A percentile compares a stretch with the other conserved stretches of the same genome.
These are phyloP conservation scores for Gila orcuttii DNA, from an alignment of 2,113 vertebrate species.

Conservation along the genomic window DNA sequence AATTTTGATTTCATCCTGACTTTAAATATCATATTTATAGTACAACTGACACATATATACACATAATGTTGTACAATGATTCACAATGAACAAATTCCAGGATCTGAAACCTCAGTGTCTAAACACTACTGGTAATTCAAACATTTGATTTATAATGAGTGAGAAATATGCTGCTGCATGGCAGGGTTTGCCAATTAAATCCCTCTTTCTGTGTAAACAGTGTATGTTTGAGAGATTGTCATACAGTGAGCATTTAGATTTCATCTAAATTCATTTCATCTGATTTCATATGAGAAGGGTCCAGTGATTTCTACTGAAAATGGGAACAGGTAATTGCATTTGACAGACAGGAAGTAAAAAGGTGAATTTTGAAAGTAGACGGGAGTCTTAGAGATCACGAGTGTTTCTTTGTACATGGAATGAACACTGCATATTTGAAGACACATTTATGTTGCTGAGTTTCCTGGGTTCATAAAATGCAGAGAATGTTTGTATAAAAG, in stretches of 20 bases:
- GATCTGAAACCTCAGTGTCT: slow-evolving; percentile 11
- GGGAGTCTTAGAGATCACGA: background rate
- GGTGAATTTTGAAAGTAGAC: slow-evolving; percentile 29
- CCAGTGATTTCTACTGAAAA: slow-evolving; percentile 63
- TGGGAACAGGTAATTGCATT: slow-evolving; percentile 72
- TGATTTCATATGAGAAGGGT: slow-evolving; percentile 47
- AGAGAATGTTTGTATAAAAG: background rate
- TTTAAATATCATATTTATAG: background rate
- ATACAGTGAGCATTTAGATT: slow-evolving; percentile 68
- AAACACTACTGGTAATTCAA: slow-evolving; percentile 42
- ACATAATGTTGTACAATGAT: background rate
- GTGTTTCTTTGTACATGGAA: slow-evolving; percentile 3
- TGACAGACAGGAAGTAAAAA: slow-evolving; percentile 60
- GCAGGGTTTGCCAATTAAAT: slow-evolving; percentile 71
- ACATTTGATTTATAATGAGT: slow-evolving; percentile 62
- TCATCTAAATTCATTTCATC: slow-evolving; percentile 60
- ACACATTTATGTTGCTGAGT: background rate
- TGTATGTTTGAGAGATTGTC: slow-evolving; percentile 52
- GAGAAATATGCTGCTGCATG: slow-evolving; percentile 55
- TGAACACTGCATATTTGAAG: background rate
- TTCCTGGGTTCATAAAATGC: background rate
- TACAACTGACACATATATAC: background rate
- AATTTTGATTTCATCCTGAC: too few species aligned
- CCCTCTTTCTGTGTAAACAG: slow-evolving; percentile 65
- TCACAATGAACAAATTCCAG: background rate